phyloP scores from a whole-genome alignment of 2,113 vertebrate species.

The Tapirus terrestris region DNA sequence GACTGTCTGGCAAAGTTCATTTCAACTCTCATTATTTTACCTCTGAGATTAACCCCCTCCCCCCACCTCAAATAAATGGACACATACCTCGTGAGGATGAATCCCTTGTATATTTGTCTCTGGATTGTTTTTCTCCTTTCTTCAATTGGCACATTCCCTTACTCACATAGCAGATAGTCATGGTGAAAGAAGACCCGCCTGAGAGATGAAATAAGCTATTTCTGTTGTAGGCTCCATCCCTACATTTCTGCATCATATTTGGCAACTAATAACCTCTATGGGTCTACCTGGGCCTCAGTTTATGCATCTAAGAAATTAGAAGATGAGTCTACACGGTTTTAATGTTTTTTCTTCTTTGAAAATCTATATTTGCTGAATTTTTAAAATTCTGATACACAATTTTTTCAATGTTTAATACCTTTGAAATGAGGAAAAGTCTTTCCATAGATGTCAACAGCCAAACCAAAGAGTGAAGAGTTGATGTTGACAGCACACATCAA shows the following conservation, averaged over 20 bases:
- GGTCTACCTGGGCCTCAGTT: background rate
- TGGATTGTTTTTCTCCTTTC: background rate
- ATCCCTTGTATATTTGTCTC: background rate
- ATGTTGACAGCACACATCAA: background rate
- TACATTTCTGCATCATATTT: background rate
- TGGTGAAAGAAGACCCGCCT: background rate
- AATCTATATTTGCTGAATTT: background rate
- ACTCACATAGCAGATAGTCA: background rate
- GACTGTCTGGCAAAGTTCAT: background rate
- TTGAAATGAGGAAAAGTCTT: background rate
- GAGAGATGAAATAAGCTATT: background rate
- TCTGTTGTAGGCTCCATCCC: background rate
- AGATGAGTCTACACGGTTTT: background rate
- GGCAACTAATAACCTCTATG: background rate
- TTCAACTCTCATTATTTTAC: slow-evolving; percentile 8
- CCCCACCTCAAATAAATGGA: background rate
- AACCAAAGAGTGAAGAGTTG: background rate
- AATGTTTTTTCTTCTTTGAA: background rate
- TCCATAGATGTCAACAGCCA: background rate
- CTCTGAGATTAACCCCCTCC: background rate
- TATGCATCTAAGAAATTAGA: background rate
- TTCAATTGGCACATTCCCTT: background rate
- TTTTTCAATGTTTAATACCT: background rate
- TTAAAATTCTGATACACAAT: background rate
- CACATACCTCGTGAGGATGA: background rate